phyloP scores from a whole-genome alignment of 2,113 vertebrate genomes.

The Setophaga kirtlandii region DNA sequence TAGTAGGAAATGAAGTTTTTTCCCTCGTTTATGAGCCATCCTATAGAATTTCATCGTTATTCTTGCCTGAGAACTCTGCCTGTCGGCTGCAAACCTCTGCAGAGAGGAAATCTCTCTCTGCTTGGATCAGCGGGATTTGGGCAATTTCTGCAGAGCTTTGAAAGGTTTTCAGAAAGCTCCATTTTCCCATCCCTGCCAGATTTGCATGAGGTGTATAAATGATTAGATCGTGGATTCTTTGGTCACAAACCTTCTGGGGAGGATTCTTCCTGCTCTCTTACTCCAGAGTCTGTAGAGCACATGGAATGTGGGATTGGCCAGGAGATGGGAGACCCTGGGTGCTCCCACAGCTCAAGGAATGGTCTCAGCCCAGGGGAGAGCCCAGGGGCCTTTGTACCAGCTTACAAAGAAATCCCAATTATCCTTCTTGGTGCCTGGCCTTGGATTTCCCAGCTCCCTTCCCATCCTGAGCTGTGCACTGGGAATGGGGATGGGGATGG shows the following conservation, averaged over 20 bases:
- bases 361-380: background rate
- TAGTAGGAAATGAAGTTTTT: conserved; percentile 12
- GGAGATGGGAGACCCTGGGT: background rate
- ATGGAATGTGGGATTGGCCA: background rate
- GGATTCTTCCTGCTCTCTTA: background rate
- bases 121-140: conserved; percentile 31
- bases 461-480: background rate
- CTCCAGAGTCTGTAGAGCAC: background rate
- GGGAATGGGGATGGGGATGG: background rate
- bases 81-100: background rate
- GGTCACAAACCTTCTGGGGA: background rate
- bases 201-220: background rate
- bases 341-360: background rate
- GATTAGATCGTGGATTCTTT: background rate
- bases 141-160: background rate
- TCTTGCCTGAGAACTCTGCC: conserved; percentile 47
- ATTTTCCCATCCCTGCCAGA: background rate
- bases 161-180: background rate
- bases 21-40: conserved; percentile 12
- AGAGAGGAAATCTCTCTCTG: conserved; percentile 27
- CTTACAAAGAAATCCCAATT: background rate
- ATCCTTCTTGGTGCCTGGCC: background rate
- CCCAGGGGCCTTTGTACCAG: background rate
- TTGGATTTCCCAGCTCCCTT: background rate
- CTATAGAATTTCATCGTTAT: conserved; percentile 4